phyloP scores from a whole-genome alignment of 2,113 vertebrate genomes.

The Coptodon rendalli region DNA sequence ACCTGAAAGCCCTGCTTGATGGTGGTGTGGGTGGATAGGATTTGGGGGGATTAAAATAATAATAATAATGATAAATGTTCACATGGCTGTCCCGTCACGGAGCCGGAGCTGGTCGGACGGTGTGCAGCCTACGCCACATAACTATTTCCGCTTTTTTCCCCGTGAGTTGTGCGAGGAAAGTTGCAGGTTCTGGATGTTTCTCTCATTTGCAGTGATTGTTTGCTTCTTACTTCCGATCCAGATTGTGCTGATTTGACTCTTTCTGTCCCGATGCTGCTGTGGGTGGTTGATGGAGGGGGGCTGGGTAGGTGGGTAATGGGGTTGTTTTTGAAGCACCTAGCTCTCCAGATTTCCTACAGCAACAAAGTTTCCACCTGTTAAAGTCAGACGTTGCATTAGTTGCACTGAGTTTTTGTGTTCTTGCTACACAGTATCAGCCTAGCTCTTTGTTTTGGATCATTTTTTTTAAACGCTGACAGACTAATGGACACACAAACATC shows the following conservation, averaged over 20 bases:
- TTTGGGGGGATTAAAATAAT: not conserved
- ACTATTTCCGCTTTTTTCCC: not conserved
- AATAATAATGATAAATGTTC: not conserved
- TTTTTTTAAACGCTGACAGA: not conserved
- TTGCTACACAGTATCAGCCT: not conserved
- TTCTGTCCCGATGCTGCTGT: not conserved
- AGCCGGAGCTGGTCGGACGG: not conserved
- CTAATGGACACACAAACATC: not conserved
- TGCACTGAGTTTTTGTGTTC: not conserved
- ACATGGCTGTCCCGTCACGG: constrained; percentile 39
- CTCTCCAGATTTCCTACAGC: not conserved
- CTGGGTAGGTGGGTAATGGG: not conserved
- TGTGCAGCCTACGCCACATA: not conserved
- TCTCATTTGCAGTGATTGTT: not conserved
- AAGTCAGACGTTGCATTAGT: not conserved
- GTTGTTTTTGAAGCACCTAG: not conserved
- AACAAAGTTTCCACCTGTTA: not conserved
- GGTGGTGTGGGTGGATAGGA: not conserved
- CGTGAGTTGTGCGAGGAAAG: not conserved
- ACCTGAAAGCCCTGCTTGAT: not conserved
- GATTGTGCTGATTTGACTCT: constrained; percentile 12
- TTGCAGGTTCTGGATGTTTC: not conserved
- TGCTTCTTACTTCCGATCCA: not conserved
- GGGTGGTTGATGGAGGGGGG: not conserved
- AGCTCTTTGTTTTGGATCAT: not conserved